These are phyloP conservation scores for Tenebrio molitor DNA, from an alignment of 1,140 invertebrate species.

Conservation along the genomic window DNA sequence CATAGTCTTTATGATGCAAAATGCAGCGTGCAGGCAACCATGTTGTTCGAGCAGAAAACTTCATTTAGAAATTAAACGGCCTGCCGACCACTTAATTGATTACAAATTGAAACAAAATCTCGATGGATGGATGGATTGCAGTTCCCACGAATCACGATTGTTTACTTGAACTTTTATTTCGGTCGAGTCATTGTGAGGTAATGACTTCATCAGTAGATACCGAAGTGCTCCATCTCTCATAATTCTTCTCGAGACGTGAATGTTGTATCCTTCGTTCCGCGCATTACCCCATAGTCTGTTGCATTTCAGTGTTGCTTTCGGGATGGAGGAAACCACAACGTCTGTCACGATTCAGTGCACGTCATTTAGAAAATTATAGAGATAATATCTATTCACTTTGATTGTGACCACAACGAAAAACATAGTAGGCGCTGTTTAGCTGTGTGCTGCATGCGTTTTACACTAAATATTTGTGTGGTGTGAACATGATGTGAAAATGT, in stretches of 20 bases:
- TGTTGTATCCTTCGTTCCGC: slow-evolving; percentile 10
- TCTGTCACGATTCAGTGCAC: slow-evolving; percentile 51
- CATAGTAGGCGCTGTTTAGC: too few species aligned
- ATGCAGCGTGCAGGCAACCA: too few species aligned
- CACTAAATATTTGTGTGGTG: too few species aligned
- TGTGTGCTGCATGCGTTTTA: too few species aligned
- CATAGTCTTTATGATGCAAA: too few species aligned
- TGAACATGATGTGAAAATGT: too few species aligned
- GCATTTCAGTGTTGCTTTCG: slow-evolving; percentile 28
- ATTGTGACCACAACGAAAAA: too few species aligned
- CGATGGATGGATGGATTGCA: slow-evolving; percentile 41
- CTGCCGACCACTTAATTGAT: slow-evolving; percentile 20
- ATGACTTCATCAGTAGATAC: slow-evolving; percentile 53
- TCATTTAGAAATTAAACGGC: background rate
- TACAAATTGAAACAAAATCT: slow-evolving; percentile 35
- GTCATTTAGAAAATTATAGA: slow-evolving; percentile 54
- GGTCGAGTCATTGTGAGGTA: slow-evolving; percentile 49
- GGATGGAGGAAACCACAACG: slow-evolving; percentile 42
- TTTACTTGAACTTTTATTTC: slow-evolving; percentile 48
- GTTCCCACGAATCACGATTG: slow-evolving; percentile 47
- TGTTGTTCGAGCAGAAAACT: too few species aligned
- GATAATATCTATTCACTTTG: too few species aligned
- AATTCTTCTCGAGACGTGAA: slow-evolving; percentile 1
- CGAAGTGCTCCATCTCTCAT: slow-evolving; percentile 37
- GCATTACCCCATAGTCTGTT: background rate